These are phyloP conservation scores for Leucosticte australis DNA, from an alignment of 2,113 vertebrate species.

Conservation along the genomic window DNA sequence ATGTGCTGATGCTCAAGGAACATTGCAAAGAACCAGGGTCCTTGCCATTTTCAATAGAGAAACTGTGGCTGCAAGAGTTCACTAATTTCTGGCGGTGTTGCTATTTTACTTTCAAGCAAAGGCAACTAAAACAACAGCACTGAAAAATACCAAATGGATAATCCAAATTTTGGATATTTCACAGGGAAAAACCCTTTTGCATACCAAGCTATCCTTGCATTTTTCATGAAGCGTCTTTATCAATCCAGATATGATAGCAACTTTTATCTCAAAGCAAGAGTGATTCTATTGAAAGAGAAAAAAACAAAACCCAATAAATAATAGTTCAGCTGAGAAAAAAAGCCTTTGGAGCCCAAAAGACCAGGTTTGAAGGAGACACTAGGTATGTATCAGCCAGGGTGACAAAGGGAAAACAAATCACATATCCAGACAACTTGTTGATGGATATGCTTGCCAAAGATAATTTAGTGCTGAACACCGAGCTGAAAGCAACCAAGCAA, in stretches of 20 bases:
- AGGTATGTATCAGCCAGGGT: not conserved
- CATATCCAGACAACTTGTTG: slow-evolving; percentile 33
- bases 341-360: not conserved
- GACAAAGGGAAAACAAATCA: slow-evolving; percentile 13
- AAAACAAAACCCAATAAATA: not conserved
- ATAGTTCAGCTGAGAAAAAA: not conserved
- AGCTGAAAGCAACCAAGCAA: slow-evolving; percentile 50
- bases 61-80: not conserved
- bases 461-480: slow-evolving; percentile 35
- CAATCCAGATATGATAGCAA: not conserved
- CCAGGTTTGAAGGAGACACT: not conserved
- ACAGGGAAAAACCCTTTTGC: not conserved
- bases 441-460: slow-evolving; percentile 67
- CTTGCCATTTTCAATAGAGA: not conserved
- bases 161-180: not conserved
- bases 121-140: not conserved
- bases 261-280: not conserved
- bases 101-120: not conserved
- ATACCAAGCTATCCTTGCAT: not conserved
- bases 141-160: not conserved
- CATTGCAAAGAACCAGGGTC: not conserved
- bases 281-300: not conserved
- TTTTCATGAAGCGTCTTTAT: not conserved
- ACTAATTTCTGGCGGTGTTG: not conserved
- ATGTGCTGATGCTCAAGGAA: not conserved